A percentile compares a stretch with the other conserved stretches of the same genome.
phyloP scores from a whole-genome alignment of 2,113 vertebrate species.

The Petroica traversi region DNA sequence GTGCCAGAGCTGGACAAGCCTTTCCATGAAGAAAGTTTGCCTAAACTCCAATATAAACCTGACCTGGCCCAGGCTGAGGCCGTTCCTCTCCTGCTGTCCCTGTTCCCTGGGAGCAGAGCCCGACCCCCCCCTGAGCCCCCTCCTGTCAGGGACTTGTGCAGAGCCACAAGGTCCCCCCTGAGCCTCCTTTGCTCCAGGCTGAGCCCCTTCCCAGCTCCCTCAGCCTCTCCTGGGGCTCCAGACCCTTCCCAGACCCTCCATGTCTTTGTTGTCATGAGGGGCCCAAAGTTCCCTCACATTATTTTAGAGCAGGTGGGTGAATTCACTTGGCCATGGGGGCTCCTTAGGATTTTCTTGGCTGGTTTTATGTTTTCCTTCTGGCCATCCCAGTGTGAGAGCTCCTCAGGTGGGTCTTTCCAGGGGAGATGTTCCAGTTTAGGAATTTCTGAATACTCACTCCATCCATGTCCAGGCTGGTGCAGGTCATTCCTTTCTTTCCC shows the following conservation, averaged over 20 bases:
- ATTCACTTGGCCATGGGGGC: fast-evolving
- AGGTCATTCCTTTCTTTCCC: background rate
- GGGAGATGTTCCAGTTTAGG: background rate
- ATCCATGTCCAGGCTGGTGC: background rate
- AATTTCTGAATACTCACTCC: background rate
- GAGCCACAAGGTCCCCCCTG: background rate
- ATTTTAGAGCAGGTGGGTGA: background rate
- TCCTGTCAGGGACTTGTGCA: background rate
- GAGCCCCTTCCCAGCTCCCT: background rate
- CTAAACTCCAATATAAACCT: background rate
- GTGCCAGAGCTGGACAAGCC: background rate
- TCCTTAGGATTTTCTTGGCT: background rate
- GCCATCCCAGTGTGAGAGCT: background rate
- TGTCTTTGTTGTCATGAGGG: background rate
- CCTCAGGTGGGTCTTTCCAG: background rate
- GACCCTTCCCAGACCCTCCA: background rate
- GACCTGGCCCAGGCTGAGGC: fast-evolving
- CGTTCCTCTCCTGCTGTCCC: fast-evolving
- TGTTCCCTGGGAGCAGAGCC: background rate
- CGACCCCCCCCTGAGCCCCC: fast-evolving
- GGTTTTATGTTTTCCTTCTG: background rate
- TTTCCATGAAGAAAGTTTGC: background rate
- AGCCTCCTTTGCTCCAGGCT: background rate
- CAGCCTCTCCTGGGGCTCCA: background rate
- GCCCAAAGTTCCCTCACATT: background rate